These are phyloP conservation scores for Drosophila suzukii DNA, from an alignment of 1,140 invertebrate genomes.

Conservation along the genomic window DNA sequence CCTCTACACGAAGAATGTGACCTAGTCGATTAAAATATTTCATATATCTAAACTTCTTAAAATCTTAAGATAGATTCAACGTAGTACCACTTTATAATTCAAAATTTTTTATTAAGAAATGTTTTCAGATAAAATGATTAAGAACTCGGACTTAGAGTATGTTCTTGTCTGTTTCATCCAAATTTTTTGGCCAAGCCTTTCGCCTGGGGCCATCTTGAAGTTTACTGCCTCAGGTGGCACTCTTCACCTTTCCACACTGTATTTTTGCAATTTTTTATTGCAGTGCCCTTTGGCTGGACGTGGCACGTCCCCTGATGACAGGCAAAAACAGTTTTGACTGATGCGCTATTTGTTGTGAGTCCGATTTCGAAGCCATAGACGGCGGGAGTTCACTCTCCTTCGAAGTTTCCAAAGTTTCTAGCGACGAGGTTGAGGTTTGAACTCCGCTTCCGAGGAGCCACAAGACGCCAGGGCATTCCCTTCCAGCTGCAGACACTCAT, in stretches of 20 bases:
- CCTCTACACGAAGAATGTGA: too few relatives aligned
- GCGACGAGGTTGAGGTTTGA: slow-evolving; percentile 57
- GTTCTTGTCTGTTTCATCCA: too few relatives aligned
- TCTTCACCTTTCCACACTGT: slow-evolving; percentile 4
- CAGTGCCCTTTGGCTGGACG: slow-evolving; percentile 48
- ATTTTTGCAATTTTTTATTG: neutral
- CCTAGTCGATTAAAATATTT: too few relatives aligned
- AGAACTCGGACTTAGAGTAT: too few relatives aligned
- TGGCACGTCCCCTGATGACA: slow-evolving; percentile 75
- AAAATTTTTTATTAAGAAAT: too few relatives aligned
- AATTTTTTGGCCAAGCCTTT: neutral
- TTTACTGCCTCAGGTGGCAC: neutral
- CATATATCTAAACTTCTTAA: too few relatives aligned
- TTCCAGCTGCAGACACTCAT: slow-evolving; percentile 25
- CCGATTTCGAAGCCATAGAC: slow-evolving; percentile 16
- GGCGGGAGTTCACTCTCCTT: slow-evolving; percentile 14
- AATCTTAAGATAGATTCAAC: too few relatives aligned
- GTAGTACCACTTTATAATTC: too few relatives aligned
- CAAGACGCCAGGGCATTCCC: slow-evolving; percentile 29
- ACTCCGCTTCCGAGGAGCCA: slow-evolving; percentile 32
- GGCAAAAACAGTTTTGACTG: slow-evolving; percentile 80
- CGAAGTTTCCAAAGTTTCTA: slow-evolving; percentile 55
- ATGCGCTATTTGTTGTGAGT: slow-evolving; percentile 72
- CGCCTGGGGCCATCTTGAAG: slow-evolving; percentile 25
- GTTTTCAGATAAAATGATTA: too few relatives aligned